Evolutionary conservation across 2,888 invertebrate species (phyloP).

Genomic region (Eucera pruinosa): DNA sequence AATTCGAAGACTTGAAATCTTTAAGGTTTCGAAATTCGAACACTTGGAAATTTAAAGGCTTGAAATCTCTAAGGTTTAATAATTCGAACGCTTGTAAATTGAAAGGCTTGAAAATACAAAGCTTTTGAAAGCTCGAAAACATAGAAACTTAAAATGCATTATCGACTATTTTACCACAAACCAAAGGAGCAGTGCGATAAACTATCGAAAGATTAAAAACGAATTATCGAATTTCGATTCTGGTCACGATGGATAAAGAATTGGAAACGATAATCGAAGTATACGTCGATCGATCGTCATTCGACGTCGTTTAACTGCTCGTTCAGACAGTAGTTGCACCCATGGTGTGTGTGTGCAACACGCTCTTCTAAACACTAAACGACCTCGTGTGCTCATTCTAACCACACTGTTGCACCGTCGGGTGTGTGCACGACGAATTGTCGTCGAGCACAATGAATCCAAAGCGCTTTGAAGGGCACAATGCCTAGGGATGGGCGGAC

Average conservation of each 20-base stretch:
- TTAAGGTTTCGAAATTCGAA: no score
- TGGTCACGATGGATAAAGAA: neutral
- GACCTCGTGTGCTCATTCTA: slow-evolving; percentile 61
- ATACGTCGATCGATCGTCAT: slow-evolving; percentile 29
- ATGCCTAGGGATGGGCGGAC: slow-evolving; percentile 78
- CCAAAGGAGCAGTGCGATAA: no score
- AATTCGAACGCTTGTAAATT: no score
- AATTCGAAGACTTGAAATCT: no score
- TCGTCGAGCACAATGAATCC: slow-evolving; percentile 60
- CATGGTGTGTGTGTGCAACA: slow-evolving; percentile 14
- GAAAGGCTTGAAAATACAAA: no score
- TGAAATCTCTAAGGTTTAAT: no score
- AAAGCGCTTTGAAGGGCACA: slow-evolving; percentile 67
- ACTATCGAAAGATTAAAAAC: no score
- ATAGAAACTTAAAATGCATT: no score
- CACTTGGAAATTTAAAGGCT: no score
- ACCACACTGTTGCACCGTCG: slow-evolving; percentile 8
- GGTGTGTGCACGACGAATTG: slow-evolving; percentile 59
- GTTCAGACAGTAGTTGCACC: slow-evolving; percentile 25
- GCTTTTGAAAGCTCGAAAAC: no score
- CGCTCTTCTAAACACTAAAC: slow-evolving; percentile 40
- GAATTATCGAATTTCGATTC: neutral
- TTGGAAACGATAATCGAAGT: neutral
- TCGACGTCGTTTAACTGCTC: slow-evolving; percentile 32
- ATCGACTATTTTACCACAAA: no score